Evolutionary conservation across 2,113 vertebrate genomes (phyloP), one percentile per base, ranked within the genome.

Genomic region (Apteryx owenii): DNA sequence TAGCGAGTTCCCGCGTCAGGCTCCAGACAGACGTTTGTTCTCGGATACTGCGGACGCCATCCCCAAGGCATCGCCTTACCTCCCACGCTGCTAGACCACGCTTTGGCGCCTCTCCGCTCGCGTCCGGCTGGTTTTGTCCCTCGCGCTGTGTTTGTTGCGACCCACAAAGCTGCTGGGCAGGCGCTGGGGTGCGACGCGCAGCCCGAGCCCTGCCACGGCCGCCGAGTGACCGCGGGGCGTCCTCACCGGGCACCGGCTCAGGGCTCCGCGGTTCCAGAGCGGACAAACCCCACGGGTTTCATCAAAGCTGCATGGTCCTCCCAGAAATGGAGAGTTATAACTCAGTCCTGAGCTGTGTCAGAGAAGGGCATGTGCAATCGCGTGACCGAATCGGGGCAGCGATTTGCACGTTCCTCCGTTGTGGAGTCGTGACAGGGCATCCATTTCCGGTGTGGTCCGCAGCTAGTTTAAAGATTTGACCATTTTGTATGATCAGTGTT

Each of bases 71-170:
- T 54, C 0, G 5, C 68, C 29, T 26, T 33, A 25, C 15, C 60
- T 44, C 66, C 1, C 1, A n/a, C 3, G 0, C 53, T 50, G 50
- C n/a, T 28, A 50, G 46, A 21, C 26, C 44, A 44, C 1, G 0
- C 3, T 1, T 42, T 26, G 20, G 25, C 1, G 0, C 29, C 65
- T 5, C 1, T 42, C 77, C 8, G 13, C 18, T 29, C 2, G 0
- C 2, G 0, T 5, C 70, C 70, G 6, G 18, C 77, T 6, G 25
- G n/a, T 46, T 46, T 46, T 46, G 44, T 17, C 44, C 44, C 44
- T 46, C 44, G 44, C 44, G 44, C 44, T 46, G 44, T 13, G 14
- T 46, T 46, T 46, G 44, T 14, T 17, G 44, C 44, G 15, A 46
- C 13, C 44, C 13, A 38, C 44, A 16, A 46, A 46, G 44, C 44